Evolutionary conservation across 2,113 vertebrate genomes (phyloP).

Genomic region (Pipra filicauda): DNA sequence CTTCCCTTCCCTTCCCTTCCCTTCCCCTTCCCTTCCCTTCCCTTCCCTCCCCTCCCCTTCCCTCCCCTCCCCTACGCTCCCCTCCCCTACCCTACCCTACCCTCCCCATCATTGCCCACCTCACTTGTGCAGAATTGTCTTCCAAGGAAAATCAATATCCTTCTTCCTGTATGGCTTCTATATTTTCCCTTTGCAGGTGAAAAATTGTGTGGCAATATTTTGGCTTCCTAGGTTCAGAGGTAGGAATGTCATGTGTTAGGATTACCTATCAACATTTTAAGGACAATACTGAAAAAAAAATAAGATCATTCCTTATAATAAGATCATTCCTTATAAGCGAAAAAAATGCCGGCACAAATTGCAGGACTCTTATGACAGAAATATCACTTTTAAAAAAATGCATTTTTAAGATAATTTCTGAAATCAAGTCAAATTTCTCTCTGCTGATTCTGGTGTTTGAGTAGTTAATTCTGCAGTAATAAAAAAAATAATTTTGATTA

Average conservation of each 20-base stretch:
- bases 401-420: not conserved
- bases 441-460: not conserved
- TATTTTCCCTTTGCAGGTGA: not conserved
- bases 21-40: too few relatives aligned
- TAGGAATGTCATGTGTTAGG: not conserved
- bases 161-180: not conserved
- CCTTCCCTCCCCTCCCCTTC: too few relatives aligned
- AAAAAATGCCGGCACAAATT: not conserved
- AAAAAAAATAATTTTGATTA: not conserved
- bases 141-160: not conserved
- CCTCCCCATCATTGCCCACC: not conserved
- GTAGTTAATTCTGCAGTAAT: not conserved
- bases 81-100: too few relatives aligned
- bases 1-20: too few relatives aligned
- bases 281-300: not conserved
- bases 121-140: not conserved
- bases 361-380: not conserved
- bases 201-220: not conserved
- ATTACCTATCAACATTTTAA: not conserved
- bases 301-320: too few relatives aligned
- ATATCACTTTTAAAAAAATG: not conserved
- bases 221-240: not conserved
- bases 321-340: not conserved
- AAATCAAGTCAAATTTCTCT: not conserved
- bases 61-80: too few relatives aligned